Conservation (phyloP, 2,888 invertebrate genomes). For the Drosophila gaucha region DNA sequence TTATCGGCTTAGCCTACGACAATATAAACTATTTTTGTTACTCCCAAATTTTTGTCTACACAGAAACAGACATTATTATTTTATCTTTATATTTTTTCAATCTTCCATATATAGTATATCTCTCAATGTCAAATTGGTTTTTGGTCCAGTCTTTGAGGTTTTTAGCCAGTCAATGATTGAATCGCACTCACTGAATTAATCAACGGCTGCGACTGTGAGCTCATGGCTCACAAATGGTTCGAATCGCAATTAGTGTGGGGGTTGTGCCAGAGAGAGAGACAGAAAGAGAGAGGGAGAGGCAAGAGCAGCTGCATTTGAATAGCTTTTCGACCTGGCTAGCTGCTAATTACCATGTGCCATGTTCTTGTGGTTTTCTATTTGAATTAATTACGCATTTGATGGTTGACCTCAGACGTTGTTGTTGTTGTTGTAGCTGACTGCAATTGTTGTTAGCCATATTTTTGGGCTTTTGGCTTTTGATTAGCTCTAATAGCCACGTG, state of each 20-base stretch:
- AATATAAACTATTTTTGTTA: too few species aligned
- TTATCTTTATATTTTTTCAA: too few species aligned
- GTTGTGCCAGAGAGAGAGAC: not conserved
- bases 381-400: conserved; percentile 76
- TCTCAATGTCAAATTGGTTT: not conserved
- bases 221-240: conserved; percentile 29
- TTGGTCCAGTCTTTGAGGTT: not conserved
- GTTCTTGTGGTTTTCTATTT: conserved; percentile 60
- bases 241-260: conserved; percentile 61
- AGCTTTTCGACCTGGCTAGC: conserved; percentile 14
- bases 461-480: conserved; percentile 71
- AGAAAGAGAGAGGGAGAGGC: not conserved
- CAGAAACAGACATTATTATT: too few species aligned
- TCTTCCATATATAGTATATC: too few species aligned
- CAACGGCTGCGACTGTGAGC: conserved; percentile 4
- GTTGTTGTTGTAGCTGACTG: conserved; percentile 29
- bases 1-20: too few species aligned
- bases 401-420: conserved; percentile 44
- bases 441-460: conserved; percentile 46
- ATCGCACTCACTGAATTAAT: conserved; percentile 26
- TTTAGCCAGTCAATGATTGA: conserved; percentile 4
- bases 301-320: not conserved
- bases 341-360: conserved; percentile 54
- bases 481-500: conserved; percentile 69
- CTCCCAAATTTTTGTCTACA: too few species aligned